Evolutionary conservation across 1,140 invertebrate genomes (phyloP).

Genomic region (fruit fly (Drosophila melanogaster)): Release_6_plus_ISO1_MT NT_037436.4:96001-96500

Average conservation of each 20-base stretch:
- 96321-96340: slow-evolving; percentile 13
- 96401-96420: slow-evolving; percentile 17
- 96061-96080: background rate
- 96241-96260: background rate
- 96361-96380: background rate
- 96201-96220: background rate
- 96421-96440: slow-evolving; percentile 19
- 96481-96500: slow-evolving; percentile 57
- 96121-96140: too few species aligned
- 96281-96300: slow-evolving; percentile 7
- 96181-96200: too few species aligned
- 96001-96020: too few species aligned
- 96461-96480: slow-evolving; percentile 74
- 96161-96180: too few species aligned
- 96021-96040: too few species aligned
- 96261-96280: background rate
- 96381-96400: slow-evolving; percentile 5
- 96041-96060: too few species aligned
- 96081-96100: too few species aligned
- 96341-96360: slow-evolving; percentile 3
- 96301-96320: slow-evolving; percentile 15
- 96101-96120: too few species aligned
- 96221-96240: background rate
- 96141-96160: too few species aligned
- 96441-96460: slow-evolving; percentile 47